phyloP scores from a whole-genome alignment of 2,113 vertebrate genomes.

The Suricata suricatta region DNA sequence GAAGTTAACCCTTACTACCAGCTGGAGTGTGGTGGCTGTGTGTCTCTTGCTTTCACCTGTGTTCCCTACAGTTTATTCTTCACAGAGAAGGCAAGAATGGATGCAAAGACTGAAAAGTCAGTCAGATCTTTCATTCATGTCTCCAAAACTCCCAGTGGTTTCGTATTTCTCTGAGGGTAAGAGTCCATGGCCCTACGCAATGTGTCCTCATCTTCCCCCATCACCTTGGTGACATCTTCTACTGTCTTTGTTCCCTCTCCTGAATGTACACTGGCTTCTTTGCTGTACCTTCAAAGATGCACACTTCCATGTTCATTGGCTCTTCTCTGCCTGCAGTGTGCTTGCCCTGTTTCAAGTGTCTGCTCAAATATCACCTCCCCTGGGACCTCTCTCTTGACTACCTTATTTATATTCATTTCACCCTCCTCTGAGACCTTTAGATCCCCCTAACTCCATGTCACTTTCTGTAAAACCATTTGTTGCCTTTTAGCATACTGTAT shows the following conservation, averaged over 20 bases:
- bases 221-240: background rate
- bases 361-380: background rate
- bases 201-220: accelerated
- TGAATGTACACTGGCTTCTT: background rate
- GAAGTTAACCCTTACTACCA: background rate
- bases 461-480: background rate
- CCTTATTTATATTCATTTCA: background rate
- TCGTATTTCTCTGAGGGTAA: background rate
- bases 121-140: background rate
- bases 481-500: background rate
- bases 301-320: background rate
- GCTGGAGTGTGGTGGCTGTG: background rate
- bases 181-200: background rate
- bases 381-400: background rate
- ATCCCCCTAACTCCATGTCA: background rate
- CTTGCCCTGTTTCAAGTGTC: background rate
- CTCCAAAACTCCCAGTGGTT: background rate
- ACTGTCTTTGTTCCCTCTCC: background rate
- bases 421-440: background rate
- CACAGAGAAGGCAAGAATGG: background rate
- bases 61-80: background rate
- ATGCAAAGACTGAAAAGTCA: background rate
- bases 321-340: background rate
- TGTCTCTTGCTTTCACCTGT: background rate
- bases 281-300: background rate